Base-by-base conservation (phyloP, 2,797 vertebrate genomes). In the Coregonus ussuriensis region DNA sequence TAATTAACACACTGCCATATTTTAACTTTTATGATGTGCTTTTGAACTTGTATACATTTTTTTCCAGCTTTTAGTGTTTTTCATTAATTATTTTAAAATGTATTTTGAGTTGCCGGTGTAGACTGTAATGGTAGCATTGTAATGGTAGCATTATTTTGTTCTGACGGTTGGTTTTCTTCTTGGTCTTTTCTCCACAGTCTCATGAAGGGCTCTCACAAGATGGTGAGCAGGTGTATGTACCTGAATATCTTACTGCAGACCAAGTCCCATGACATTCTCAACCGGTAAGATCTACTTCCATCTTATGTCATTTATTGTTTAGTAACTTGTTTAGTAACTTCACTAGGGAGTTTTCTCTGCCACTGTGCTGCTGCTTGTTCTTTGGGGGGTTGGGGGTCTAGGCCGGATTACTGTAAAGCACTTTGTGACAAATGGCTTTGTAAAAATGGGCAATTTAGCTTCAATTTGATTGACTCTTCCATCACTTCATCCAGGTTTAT, bases 191-290 rank as follows among this genome's bases (percentile, higher is more conserved):
- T 13, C 13, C 70, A 1, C 88, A 99, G 98, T 83, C 89, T 98
- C 1, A 99, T 99, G 98, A 99, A 99, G 90, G 96, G 96, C 14
- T 96, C 97, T 0, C 94, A 95, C 77, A 98, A 98, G 93, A 95
- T 99, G 96, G 98, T 98, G 88, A 97, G 97, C 80, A 95, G 97
- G 29, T 99, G 98, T 83, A 97, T 98, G 86, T 99, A 99, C 89
- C 89, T 99, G 79, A 99, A 98, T 89, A 97, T 99, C 86, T 87
- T 99, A 31, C 93, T 98, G 79, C 97, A 99, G 89, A 98, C 97
- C 0, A 96, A 95, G 0, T 94, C 97, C 1, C 95, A 96, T 0
- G 97, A 98, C 75, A 83, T 97, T 76, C 92, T 99, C 1, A 93
- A 95, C 80, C 95, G 96, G 97, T 99, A 88, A 86, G 94, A 31